Evolutionary conservation across 2,113 vertebrate genomes (phyloP), one percentile per base, ranked within the genome.

Genomic region (Athene cunicularia): DNA sequence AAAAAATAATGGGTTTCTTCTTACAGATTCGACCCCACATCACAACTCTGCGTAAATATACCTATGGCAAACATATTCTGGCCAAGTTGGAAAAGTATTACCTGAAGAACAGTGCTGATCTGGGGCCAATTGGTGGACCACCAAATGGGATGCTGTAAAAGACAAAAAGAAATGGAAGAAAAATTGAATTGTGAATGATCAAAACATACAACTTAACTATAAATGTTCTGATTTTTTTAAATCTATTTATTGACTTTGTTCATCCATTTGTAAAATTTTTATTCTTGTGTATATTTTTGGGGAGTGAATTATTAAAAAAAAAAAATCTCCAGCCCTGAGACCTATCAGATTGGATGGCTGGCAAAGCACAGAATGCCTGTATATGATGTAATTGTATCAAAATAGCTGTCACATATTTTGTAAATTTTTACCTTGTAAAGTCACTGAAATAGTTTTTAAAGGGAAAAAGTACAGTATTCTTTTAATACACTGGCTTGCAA

Each of bases 371-470:
- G 99, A 98, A 99, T 98, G 98, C 98, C 97, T 99, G 98, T 99
- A 99, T 98, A 99, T 99, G 98, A 99, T 99, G 98, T 99, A 99
- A 99, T 98, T 99, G 98, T 99, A 99, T 99, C 99, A 98, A 98
- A 99, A 98, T 98, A 98, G 97, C 98, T 99, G 99, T 99, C 99
- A 99, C 99, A 99, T 98, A 99, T 99, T 99, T 99, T 99, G 99
- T 99, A 99, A 98, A 99, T 99, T 99, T 99, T 99, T 99, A 99
- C 98, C 99, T 99, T 99, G 99, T 99, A 99, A 99, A 99, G 99
- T 99, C 98, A 99, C 98, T 99, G 98, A 99, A 98, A 98, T 98
- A 99, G 98, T 99, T 99, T 99, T 99, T 99, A 98, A 99, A 99
- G 98, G 99, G 98, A 99, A 98, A 99, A 98, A 98, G 98, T 98